A percentile compares a stretch with the other conserved stretches of the same genome.
Conservation (phyloP, 2,113 vertebrate genomes). For the human region GRCh38 chr2:210385501-210386000, state of each 20-base stretch:
- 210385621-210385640: neutral
- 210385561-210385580: neutral
- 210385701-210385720: neutral
- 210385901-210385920: neutral
- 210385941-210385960: neutral
- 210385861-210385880: neutral
- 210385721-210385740: neutral
- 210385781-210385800: neutral
- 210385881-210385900: neutral
- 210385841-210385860: neutral
- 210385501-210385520: neutral
- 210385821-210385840: neutral
- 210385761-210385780: neutral
- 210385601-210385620: neutral
- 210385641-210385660: neutral
- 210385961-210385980: neutral
- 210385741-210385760: neutral
- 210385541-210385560: neutral
- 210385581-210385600: neutral
- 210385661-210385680: neutral
- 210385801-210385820: neutral
- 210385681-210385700: neutral
- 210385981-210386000: neutral
- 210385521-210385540: neutral
- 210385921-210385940: neutral